Percentiles rank a stretch among this genome's conserved stretches.
Evolutionary conservation across 2,797 vertebrate species (phyloP).

Genomic region (Cheirogaleus major): DNA sequence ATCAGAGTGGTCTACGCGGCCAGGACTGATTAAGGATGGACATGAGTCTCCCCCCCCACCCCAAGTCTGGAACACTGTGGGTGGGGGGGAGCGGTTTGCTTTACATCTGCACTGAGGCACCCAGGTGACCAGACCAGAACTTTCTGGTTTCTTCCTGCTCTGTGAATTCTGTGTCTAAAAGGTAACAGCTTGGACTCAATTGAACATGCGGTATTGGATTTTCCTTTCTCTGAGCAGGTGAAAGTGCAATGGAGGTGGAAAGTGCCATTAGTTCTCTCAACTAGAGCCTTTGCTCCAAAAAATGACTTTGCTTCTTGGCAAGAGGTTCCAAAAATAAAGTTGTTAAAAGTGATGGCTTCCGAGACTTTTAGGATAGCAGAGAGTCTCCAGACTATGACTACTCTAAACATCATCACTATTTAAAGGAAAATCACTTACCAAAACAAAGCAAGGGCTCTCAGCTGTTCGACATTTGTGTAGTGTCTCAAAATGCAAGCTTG

Average conservation of each 20-base stretch:
- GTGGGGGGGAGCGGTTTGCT: neutral
- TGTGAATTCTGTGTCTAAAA: neutral
- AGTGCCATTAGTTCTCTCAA: neutral
- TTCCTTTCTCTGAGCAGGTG: neutral
- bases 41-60: neutral
- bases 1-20: too few species aligned
- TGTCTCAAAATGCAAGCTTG: neutral
- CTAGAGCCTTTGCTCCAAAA: neutral
- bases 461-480: neutral
- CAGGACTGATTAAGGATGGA: neutral
- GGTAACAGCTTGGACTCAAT: neutral
- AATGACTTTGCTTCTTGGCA: conserved; percentile 36
- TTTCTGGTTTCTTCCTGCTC: neutral
- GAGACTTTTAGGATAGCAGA: neutral
- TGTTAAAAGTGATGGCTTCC: conserved; percentile 18
- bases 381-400: neutral
- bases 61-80: neutral
- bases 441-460: neutral
- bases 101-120: neutral
- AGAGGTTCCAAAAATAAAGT: conserved; percentile 41
- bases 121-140: neutral
- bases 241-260: neutral
- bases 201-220: neutral
- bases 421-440: neutral
- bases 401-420: neutral